These are phyloP conservation scores for Drosophila elegans DNA, from an alignment of 1,140 invertebrate genomes.

Conservation along the genomic window DNA sequence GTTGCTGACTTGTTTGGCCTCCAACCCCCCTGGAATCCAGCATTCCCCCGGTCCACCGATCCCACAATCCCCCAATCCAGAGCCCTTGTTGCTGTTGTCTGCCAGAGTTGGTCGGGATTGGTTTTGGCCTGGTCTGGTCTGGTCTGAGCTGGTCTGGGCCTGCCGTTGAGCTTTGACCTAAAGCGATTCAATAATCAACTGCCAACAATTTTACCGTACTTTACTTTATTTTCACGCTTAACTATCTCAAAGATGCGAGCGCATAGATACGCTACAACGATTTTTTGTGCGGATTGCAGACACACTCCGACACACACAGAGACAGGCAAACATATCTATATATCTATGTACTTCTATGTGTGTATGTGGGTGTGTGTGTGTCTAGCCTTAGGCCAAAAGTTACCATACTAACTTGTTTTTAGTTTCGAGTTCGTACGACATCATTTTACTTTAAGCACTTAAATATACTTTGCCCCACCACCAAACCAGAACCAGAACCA, in stretches of 20 bases:
- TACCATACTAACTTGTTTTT: slow-evolving; percentile 84
- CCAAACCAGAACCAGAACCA: slow-evolving; percentile 34
- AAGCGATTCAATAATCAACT: slow-evolving; percentile 84
- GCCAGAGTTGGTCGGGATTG: slow-evolving; percentile 38
- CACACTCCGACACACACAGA: slow-evolving; percentile 54
- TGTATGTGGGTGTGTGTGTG: slow-evolving; percentile 31
- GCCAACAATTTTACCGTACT: slow-evolving; percentile 83
- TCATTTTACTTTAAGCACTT: slow-evolving; percentile 84
- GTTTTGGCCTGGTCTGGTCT: slow-evolving; percentile 23
- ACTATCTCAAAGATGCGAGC: slow-evolving; percentile 83
- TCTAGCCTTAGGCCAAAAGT: slow-evolving; percentile 79
- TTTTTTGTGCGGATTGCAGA: slow-evolving; percentile 79
- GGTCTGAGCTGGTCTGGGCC: slow-evolving; percentile 22
- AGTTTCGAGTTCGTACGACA: slow-evolving; percentile 84
- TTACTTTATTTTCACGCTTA: slow-evolving; percentile 84
- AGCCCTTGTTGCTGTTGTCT: slow-evolving; percentile 27
- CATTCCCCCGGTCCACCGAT: not conserved
- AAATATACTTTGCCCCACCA: slow-evolving; percentile 81
- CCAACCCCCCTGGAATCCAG: too few relatives aligned
- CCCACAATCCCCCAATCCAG: slow-evolving; percentile 9
- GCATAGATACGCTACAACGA: slow-evolving; percentile 81
- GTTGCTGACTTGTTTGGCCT: slow-evolving; percentile 65
- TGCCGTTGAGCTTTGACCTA: slow-evolving; percentile 81
- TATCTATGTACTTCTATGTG: not conserved
- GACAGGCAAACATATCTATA: slow-evolving; percentile 14